phyloP scores from a whole-genome alignment of 2,113 vertebrate species.

The Hydrolagus affinis region DNA sequence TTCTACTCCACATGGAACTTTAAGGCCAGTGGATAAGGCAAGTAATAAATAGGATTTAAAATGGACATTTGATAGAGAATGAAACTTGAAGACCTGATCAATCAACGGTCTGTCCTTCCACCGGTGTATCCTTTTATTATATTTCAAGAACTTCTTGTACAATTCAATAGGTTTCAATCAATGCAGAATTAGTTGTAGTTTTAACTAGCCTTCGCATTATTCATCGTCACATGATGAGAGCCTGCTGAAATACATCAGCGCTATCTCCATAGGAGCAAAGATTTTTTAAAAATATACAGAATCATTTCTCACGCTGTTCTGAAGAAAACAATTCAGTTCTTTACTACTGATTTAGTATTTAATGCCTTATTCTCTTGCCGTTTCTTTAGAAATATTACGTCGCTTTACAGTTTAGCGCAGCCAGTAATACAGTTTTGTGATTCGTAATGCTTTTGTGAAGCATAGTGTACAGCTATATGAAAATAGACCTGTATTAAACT shows the following conservation, averaged over 20 bases:
- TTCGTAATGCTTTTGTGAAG: too few relatives aligned
- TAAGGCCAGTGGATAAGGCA: not conserved
- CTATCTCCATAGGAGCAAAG: not conserved
- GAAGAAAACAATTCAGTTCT: not conserved
- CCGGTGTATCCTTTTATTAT: not conserved
- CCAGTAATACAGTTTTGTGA: too few relatives aligned
- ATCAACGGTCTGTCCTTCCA: slow-evolving; percentile 1
- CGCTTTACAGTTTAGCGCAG: too few relatives aligned
- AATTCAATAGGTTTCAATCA: slow-evolving; percentile 8
- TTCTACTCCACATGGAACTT: not conserved
- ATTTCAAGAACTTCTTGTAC: slow-evolving; percentile 18
- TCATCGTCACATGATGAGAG: not conserved
- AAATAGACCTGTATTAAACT: too few relatives aligned
- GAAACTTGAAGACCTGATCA: not conserved
- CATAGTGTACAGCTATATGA: too few relatives aligned
- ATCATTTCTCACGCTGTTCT: not conserved
- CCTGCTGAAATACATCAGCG: not conserved
- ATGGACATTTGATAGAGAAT: not conserved
- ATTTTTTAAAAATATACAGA: not conserved
- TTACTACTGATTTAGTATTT: slow-evolving; percentile 10
- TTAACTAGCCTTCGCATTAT: not conserved
- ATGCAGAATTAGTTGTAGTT: slow-evolving; percentile 16
- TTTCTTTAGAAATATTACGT: too few relatives aligned
- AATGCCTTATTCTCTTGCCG: too few relatives aligned
- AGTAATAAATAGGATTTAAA: not conserved